These are phyloP conservation scores for Erpetoichthys calabaricus DNA, from an alignment of 2,797 vertebrate genomes.

Conservation along the genomic window DNA sequence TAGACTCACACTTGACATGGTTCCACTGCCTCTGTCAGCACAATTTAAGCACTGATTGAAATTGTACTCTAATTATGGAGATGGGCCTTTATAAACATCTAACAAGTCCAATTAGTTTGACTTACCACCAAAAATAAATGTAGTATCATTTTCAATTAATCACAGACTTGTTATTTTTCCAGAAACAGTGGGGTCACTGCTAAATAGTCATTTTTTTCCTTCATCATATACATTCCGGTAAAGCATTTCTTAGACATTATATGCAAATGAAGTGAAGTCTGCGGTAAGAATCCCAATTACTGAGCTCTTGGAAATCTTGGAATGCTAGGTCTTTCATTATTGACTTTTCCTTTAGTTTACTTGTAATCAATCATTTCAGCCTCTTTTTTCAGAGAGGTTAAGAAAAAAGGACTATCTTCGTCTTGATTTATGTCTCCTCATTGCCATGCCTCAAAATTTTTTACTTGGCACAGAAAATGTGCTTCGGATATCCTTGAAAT, in stretches of 20 bases:
- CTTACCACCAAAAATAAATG: neutral
- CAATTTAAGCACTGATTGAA: neutral
- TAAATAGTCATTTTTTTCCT: neutral
- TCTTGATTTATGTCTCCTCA: no score
- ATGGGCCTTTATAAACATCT: neutral
- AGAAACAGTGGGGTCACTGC: neutral
- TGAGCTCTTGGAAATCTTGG: no score
- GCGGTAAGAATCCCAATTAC: no score
- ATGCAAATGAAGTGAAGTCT: no score
- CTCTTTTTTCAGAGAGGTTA: no score
- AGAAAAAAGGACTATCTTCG: no score
- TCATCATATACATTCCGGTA: neutral
- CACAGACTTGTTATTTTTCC: neutral
- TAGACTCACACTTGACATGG: neutral
- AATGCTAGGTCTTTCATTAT: no score
- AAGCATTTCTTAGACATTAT: neutral
- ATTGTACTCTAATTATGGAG: neutral
- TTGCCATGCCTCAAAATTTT: no score
- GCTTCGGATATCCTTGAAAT: no score
- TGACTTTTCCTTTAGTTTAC: no score
- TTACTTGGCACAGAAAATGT: no score
- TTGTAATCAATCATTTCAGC: no score
- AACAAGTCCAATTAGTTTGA: neutral
- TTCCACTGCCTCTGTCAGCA: neutral
- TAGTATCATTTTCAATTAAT: constrained; percentile 1